Conservation (phyloP, 2,888 invertebrate genomes). For the Cantharis nigra region DNA sequence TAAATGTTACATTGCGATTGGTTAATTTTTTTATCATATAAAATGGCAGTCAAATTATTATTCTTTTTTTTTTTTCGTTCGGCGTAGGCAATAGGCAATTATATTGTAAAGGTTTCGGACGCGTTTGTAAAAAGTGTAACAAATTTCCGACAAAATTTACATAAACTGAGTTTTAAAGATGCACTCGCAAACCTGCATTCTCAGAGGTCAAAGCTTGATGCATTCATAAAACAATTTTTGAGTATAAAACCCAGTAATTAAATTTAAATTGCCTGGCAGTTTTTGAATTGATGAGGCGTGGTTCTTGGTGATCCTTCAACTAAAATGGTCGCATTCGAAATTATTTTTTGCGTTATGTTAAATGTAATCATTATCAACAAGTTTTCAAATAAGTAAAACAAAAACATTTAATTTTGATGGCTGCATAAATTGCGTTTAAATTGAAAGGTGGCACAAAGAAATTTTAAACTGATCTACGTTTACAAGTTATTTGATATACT, state of each 20-base stretch:
- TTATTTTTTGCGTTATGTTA: conserved; percentile 15
- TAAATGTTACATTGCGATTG: conserved; percentile 29
- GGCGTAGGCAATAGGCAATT: neutral
- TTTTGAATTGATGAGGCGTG: conserved; percentile 30
- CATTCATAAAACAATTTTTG: conserved; percentile 20
- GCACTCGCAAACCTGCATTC: neutral
- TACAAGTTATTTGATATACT: conserved; percentile 25
- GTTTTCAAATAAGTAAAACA: neutral
- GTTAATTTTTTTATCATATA: conserved; percentile 35
- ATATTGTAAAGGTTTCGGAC: neutral
- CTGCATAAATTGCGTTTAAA: conserved; percentile 1
- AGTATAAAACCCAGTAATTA: conserved; percentile 29
- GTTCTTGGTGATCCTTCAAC: conserved; percentile 21
- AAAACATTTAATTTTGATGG: neutral
- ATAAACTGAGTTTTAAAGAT: neutral
- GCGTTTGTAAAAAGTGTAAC: neutral
- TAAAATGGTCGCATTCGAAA: conserved; percentile 22
- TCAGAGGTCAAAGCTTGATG: conserved; percentile 5
- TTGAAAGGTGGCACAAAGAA: conserved; percentile 3
- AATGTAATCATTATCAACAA: neutral
- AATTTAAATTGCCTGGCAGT: conserved; percentile 31
- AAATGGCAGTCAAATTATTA: conserved; percentile 36
- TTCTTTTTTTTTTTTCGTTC: neutral
- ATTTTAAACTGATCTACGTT: conserved; percentile 7
- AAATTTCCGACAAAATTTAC: neutral